phyloP scores from a whole-genome alignment of 2,888 invertebrate species.

The Epirrhoe alternata region DNA sequence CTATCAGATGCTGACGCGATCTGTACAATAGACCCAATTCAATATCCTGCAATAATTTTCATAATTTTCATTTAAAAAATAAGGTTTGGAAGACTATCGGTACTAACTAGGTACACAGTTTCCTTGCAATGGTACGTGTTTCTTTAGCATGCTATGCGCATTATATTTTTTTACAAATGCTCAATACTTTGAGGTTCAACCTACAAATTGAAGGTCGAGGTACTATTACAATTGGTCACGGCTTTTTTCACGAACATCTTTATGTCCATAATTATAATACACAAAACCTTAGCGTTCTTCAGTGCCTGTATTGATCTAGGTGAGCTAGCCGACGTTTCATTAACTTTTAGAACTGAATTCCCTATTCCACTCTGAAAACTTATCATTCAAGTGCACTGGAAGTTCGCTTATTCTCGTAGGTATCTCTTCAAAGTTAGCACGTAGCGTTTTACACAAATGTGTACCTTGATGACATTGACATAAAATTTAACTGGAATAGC shows the following conservation, averaged over 20 bases:
- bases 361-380: slow-evolving; percentile 68
- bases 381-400: slow-evolving; percentile 75
- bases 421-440: slow-evolving; percentile 77
- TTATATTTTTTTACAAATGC: no score
- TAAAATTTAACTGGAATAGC: slow-evolving; percentile 49
- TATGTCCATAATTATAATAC: slow-evolving; percentile 30
- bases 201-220: no score
- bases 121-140: no score
- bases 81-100: no score
- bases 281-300: slow-evolving; percentile 23
- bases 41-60: no score
- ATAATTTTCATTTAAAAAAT: no score
- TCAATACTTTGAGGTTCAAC: no score
- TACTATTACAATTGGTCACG: no score
- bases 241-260: slow-evolving; percentile 19
- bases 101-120: no score
- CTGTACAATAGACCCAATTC: no score
- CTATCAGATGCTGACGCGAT: no score
- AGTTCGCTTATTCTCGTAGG: slow-evolving; percentile 74
- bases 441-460: slow-evolving; percentile 79
- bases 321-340: slow-evolving; percentile 57
- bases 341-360: slow-evolving; percentile 62
- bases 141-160: no score
- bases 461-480: slow-evolving; percentile 64
- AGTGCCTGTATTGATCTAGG: slow-evolving; percentile 32